Conservation (phyloP, 2,888 invertebrate genomes). For the Rhaphigaster nebulosa region DNA sequence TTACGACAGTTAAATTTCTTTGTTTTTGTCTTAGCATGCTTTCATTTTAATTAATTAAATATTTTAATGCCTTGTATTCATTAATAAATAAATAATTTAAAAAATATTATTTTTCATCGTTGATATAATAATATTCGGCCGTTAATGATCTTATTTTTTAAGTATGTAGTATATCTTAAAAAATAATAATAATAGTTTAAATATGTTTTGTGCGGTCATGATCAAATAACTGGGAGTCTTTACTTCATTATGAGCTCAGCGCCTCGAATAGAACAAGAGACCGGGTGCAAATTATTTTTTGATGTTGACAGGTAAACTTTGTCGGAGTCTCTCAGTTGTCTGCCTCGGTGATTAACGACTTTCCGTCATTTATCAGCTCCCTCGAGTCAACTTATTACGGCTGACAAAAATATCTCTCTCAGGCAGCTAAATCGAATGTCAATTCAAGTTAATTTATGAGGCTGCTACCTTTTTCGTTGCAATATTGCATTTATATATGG, state of each 20-base stretch:
- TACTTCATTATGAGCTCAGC: neutral
- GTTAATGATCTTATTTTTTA: no score
- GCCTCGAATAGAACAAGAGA: neutral
- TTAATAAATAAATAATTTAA: no score
- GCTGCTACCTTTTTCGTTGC: neutral
- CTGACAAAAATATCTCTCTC: neutral
- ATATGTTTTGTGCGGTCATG: neutral
- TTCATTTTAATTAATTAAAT: no score
- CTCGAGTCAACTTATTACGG: neutral
- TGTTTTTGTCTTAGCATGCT: no score
- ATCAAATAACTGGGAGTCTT: neutral
- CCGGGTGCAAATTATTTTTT: neutral
- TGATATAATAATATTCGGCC: no score
- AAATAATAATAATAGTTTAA: no score
- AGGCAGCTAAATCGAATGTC: neutral
- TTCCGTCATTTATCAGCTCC: neutral
- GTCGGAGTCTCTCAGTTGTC: neutral
- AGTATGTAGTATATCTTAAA: no score
- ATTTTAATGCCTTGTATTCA: no score
- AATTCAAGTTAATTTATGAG: slow-evolving; percentile 1
- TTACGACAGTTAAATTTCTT: no score
- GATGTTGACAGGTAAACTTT: slow-evolving; percentile 26
- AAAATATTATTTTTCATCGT: no score
- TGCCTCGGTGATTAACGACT: neutral
- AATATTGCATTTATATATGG: neutral